Evolutionary conservation across 1,140 invertebrate genomes (phyloP), one percentile per base, ranked within the genome.

Genomic region (Odontomachus brunneus): DNA sequence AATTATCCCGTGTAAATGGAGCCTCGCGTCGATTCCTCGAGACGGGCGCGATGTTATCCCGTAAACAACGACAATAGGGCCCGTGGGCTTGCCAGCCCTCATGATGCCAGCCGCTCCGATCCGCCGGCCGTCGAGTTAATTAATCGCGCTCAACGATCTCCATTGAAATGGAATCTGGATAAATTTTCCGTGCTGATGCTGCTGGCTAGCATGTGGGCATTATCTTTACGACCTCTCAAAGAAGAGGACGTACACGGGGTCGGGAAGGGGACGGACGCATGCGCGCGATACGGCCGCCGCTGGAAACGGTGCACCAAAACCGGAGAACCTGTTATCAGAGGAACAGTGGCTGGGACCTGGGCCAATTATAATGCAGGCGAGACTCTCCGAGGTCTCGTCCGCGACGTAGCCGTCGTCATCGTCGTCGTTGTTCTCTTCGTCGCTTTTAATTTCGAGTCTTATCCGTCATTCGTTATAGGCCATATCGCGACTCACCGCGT

Each of bases 191-290:
- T 84, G 82, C 86, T 29, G 71, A 83, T 82, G 78, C 80, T 72
- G 74, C 72, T 48, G 53, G 74, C 69, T 87, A 80, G 83, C 87
- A 89, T 91, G 89, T 89, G 91, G 89, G 85, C 84, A 91, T 92
- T 92, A 92, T 92, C 91, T 92, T 92, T 92, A 92, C 87, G 90
- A 91, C 90, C 90, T 89, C 86, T 83, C 88, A 76, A 82, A 89
- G 86, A 84, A 76, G 82, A 89, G 71, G 81, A 88, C 81, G 85
- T 72, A 55, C 60, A 60, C 22, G 74, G 17, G 17, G 72, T 29
- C 44, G n/a, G 29, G 59, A 38, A 72, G 72, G 80, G 86, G 76
- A 80, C 49, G 2, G 44, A 81, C 88, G 88, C 88, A 88, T 89
- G 88, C 88, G 89, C 88, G 84, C 82, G 80, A 82, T 84, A 84